Percentiles rank a stretch among this genome's conserved stretches.
These are phyloP conservation scores for honey bee (Apis mellifera) DNA, from an alignment of 1,140 invertebrate species.

Conservation along the genomic window DNA sequence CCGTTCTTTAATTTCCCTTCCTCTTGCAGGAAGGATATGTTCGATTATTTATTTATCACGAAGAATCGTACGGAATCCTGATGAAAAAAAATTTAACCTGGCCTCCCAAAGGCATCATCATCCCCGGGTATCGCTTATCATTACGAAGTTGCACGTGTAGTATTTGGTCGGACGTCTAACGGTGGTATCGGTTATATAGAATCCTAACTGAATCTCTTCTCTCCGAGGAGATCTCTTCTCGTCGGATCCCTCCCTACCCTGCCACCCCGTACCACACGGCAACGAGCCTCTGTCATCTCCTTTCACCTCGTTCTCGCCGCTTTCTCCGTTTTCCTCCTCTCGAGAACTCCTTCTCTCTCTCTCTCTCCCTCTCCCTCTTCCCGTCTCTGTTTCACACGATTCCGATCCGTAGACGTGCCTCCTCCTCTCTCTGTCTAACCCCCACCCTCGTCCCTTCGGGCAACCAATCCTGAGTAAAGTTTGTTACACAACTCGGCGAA, in stretches of 20 bases:
- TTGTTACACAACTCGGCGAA: conserved; percentile 81
- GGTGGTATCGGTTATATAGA: conserved; percentile 71
- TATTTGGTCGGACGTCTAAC: conserved; percentile 69
- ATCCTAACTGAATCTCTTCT: conserved; percentile 78
- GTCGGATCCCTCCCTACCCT: conserved; percentile 25
- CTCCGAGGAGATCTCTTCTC: conserved; percentile 64
- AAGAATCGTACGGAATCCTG: too few relatives aligned
- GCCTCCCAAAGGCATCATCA: conserved; percentile 57
- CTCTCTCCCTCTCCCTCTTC: conserved; percentile 19
- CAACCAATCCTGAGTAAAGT: conserved; percentile 81
- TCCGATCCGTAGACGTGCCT: not conserved
- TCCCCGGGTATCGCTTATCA: conserved; percentile 63
- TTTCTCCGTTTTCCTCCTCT: conserved; percentile 8
- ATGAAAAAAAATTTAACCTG: too few relatives aligned
- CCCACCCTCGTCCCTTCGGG: conserved; percentile 74
- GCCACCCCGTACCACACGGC: not conserved
- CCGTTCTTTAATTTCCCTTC: too few relatives aligned
- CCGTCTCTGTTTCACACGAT: not conserved
- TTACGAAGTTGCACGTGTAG: conserved; percentile 73
- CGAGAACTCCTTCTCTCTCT: not conserved
- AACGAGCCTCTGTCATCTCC: conserved; percentile 18
- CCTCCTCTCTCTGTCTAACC: conserved; percentile 32
- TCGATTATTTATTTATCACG: too few relatives aligned
- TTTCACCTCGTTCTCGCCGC: conserved; percentile 23
- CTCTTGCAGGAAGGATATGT: too few relatives aligned